Evolutionary conservation across 2,797 vertebrate genomes (phyloP), one percentile per base, ranked within the genome.

Genomic region (Moxostoma hubbsi): DNA sequence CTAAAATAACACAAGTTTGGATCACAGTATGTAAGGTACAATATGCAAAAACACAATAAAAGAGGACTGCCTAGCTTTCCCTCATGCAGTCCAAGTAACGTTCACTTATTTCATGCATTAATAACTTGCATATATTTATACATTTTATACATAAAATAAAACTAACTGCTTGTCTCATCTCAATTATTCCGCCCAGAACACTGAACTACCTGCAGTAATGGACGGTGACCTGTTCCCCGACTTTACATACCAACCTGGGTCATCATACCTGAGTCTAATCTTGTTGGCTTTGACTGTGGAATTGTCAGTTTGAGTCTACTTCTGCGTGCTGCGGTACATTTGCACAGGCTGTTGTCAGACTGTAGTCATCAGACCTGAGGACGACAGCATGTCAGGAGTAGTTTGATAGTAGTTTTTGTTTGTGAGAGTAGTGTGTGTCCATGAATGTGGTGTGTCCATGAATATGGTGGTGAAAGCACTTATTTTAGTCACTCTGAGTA

Each of bases 311-410:
- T 58, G 84, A 5, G 81, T 92, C 73, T 93, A 92, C 86, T 68
- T 91, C 0, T 92, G 90, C 80, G 81, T 92, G 53, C 88, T 93
- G 76, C 77, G 85, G 51, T 92, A 90, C 58, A 74, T 93, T 61
- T 91, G 90, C 77, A 36, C 87, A 1, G 90, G 90, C 82, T 91
- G 90, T 85, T 90, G 89, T 75, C 88, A 91, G 54, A 90, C 90
- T 77, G 70, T 84, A 11, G 62, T 82, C 57, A 57, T 87, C 5
- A 72, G 82, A 9, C 84, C 84, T 6, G 81, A 83, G 79, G 79
- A 80, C 12, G 73, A 83, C n/a, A 81, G 62, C 62, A 49, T 87
- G 8, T 79, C 80, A 47, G 75, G 77, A 15, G 73, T 83, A 18
- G 79, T 87, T 36, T 87, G 80, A 82, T 15, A 58, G 13, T 46